These are phyloP conservation scores for Ictalurus punctatus DNA, from an alignment of 2,113 vertebrate species.

Conservation along the genomic window DNA sequence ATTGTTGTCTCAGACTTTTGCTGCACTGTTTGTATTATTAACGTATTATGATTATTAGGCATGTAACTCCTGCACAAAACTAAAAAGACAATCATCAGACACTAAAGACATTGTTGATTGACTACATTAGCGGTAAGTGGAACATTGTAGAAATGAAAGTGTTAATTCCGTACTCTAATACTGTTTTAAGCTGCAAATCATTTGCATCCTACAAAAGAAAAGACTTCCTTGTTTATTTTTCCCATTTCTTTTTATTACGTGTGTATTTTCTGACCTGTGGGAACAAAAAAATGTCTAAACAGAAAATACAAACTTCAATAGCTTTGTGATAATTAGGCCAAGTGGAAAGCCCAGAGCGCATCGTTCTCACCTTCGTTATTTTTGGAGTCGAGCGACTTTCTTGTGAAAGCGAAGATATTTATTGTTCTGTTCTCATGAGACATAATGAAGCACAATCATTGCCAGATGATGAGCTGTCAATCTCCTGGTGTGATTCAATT, in stretches of 20 bases:
- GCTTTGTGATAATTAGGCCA: slow-evolving; percentile 32
- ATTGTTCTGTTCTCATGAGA: slow-evolving; percentile 7
- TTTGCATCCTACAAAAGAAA: neutral
- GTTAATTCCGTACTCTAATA: neutral
- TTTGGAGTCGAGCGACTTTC: neutral
- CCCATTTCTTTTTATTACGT: neutral
- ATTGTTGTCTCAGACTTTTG: neutral
- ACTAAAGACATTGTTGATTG: neutral
- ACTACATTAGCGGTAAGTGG: neutral
- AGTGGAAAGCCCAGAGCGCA: neutral
- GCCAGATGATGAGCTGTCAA: slow-evolving; percentile 21
- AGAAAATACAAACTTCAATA: neutral
- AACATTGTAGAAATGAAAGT: neutral
- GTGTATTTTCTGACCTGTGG: neutral
- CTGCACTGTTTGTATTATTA: neutral
- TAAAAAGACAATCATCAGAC: neutral
- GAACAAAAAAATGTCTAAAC: neutral
- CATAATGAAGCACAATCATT: slow-evolving; percentile 9
- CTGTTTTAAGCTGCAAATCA: neutral
- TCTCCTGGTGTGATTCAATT: neutral
- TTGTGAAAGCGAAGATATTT: slow-evolving; percentile 20
- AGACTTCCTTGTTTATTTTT: neutral
- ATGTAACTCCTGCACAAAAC: neutral
- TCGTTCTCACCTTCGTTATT: neutral
- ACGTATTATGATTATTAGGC: neutral